These are phyloP conservation scores for Geotrypetes seraphini DNA, from an alignment of 2,797 vertebrate genomes.

Conservation along the genomic window DNA sequence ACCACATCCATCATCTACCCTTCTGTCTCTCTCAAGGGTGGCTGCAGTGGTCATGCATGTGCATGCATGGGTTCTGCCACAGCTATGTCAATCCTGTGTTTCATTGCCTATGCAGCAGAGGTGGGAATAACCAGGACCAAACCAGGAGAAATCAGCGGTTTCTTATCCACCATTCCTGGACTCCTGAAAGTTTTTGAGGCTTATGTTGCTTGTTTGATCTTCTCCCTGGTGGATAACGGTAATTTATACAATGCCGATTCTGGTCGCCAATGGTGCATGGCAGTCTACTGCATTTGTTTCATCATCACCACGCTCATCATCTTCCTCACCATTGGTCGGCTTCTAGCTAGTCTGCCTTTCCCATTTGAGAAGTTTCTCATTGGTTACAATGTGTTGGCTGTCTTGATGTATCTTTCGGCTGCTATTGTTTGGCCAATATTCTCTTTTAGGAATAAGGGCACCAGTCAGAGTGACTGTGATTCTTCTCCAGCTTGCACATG, in stretches of 20 bases:
- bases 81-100: conserved; percentile 58
- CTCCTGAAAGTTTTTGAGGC: conserved; percentile 78
- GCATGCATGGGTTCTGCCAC: conserved; percentile 45
- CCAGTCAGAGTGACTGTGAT: fast-evolving
- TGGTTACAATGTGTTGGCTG: conserved; percentile 57
- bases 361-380: conserved; percentile 58
- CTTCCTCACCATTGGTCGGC: conserved; percentile 58
- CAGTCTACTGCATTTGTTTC: conserved; percentile 72
- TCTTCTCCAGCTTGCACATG: fast-evolving
- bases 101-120: conserved; percentile 57
- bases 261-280: conserved; percentile 66
- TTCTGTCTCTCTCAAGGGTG: conserved; percentile 2
- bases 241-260: fast-evolving
- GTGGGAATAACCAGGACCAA: conserved; percentile 63
- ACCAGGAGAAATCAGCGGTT: conserved; percentile 67
- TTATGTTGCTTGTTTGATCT: conserved; percentile 75
- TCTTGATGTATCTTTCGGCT: conserved; percentile 69
- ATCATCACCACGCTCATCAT: conserved; percentile 63
- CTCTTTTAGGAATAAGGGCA: conserved; percentile 23
- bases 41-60: neutral
- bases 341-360: conserved; percentile 49
- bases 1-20: conserved; percentile 69
- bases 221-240: neutral
- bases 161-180: conserved; percentile 68
- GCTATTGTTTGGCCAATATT: conserved; percentile 72